phyloP scores from a whole-genome alignment of 2,797 vertebrate species.

The Pipistrellus nathusii region DNA sequence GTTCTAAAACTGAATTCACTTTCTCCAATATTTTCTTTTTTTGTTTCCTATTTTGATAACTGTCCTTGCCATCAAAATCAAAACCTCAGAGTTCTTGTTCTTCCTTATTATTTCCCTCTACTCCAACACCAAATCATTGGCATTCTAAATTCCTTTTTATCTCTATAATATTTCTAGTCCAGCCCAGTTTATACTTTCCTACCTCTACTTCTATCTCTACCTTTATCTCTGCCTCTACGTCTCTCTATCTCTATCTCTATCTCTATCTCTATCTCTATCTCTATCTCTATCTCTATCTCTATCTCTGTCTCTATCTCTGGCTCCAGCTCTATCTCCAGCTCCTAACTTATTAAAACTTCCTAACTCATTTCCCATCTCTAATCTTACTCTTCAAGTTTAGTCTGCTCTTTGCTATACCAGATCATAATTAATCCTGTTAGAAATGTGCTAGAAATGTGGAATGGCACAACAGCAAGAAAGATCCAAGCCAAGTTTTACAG shows the following conservation, averaged over 20 bases:
- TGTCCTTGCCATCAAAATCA: background rate
- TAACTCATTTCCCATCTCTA: background rate
- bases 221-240: background rate
- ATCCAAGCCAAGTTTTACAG: background rate
- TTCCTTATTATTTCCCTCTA: background rate
- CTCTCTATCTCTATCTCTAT: background rate
- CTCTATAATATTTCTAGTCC: background rate
- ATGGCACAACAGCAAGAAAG: background rate
- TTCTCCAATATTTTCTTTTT: background rate
- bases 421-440: background rate
- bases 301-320: background rate
- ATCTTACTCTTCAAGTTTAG: background rate
- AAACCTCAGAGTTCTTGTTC: background rate
- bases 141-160: background rate
- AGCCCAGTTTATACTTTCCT: background rate
- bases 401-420: background rate
- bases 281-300: no score
- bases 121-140: background rate
- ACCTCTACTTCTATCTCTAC: background rate
- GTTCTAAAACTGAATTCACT: background rate
- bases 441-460: background rate
- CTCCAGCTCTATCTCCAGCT: background rate
- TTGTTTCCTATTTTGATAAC: background rate
- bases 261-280: no score
- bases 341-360: background rate